phyloP scores from a whole-genome alignment of 2,113 vertebrate species.

The Dasypus novemcinctus region DNA sequence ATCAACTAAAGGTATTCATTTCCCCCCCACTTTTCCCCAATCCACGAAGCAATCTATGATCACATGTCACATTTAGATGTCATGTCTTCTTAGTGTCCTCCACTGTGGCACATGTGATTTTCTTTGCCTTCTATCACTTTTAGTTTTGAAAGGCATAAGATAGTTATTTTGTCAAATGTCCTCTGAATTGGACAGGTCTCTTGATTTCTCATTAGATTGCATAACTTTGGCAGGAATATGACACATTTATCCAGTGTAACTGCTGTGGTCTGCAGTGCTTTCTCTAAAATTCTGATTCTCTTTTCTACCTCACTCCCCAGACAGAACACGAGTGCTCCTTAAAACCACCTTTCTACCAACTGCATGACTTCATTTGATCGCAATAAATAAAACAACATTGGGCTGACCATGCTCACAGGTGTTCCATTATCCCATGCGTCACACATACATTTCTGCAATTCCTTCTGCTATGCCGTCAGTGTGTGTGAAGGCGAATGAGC shows the following conservation, averaged over 20 bases:
- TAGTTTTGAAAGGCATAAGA: not conserved
- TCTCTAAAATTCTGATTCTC: not conserved
- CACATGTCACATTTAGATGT: not conserved
- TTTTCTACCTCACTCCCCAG: not conserved
- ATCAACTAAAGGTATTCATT: not conserved
- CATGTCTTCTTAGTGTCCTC: not conserved
- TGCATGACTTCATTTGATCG: not conserved
- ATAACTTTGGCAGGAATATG: not conserved
- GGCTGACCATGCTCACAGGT: not conserved
- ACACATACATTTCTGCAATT: not conserved
- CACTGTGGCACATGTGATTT: not conserved
- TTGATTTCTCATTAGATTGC: not conserved
- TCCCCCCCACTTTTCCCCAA: not conserved
- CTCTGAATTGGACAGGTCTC: not conserved
- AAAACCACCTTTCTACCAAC: not conserved
- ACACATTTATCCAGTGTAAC: not conserved
- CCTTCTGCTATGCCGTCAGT: not conserved
- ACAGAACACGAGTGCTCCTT: not conserved
- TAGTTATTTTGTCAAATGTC: not conserved
- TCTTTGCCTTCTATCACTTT: not conserved
- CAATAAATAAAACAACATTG: not conserved
- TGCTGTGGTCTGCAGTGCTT: not conserved
- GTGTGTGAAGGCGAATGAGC: not conserved
- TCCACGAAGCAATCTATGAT: not conserved
- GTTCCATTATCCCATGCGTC: not conserved